A percentile compares a stretch with the other conserved stretches of the same genome.
These are phyloP conservation scores for Condylura cristata DNA, from an alignment of 2,113 vertebrate genomes.

Conservation along the genomic window DNA sequence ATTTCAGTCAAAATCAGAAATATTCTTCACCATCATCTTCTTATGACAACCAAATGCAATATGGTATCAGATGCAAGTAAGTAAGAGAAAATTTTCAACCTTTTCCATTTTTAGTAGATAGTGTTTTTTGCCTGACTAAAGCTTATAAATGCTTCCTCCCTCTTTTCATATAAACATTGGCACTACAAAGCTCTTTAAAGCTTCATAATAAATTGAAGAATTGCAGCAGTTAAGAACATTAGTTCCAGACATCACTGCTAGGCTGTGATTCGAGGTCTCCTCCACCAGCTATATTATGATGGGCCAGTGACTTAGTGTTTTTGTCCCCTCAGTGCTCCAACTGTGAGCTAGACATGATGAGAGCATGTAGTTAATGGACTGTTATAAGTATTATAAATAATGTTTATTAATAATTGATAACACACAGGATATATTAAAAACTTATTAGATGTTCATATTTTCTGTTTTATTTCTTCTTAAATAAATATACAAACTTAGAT, in stretches of 20 bases:
- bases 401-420: not conserved
- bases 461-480: not conserved
- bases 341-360: not conserved
- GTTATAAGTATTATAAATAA: not conserved
- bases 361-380: not conserved
- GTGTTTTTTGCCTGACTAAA: not conserved
- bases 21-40: not conserved
- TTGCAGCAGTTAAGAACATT: not conserved
- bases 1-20: not conserved
- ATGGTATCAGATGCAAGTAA: not conserved
- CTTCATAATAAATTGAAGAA: not conserved
- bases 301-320: not conserved
- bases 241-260: not conserved
- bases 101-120: not conserved
- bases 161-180: not conserved
- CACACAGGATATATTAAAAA: not conserved
- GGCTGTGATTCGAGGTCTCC: not conserved
- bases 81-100: not conserved
- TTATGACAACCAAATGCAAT: not conserved
- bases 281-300: not conserved
- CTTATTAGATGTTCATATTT: not conserved
- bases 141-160: not conserved
- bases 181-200: not conserved
- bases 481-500: not conserved
- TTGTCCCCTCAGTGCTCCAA: not conserved